Percentiles rank a stretch among this genome's conserved stretches.
These are phyloP conservation scores for Orussus abietinus DNA, from an alignment of 1,140 invertebrate species.

Conservation along the genomic window DNA sequence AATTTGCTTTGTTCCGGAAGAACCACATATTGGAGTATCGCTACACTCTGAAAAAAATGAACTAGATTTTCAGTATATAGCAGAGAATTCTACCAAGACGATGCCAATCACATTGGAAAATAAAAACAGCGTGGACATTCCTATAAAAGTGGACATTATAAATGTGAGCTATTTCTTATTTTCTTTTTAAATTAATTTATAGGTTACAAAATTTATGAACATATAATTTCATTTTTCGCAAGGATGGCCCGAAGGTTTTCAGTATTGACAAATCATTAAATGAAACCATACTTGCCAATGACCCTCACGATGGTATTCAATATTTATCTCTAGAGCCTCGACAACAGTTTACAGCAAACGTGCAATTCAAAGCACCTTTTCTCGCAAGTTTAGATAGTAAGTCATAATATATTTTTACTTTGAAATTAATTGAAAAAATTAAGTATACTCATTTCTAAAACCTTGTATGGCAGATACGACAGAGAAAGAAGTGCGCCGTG, in stretches of 20 bases:
- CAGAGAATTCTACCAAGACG: slow-evolving; percentile 24
- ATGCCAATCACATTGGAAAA: slow-evolving; percentile 38
- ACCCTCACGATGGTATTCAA: slow-evolving; percentile 8
- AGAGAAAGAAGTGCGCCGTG: slow-evolving; percentile 1
- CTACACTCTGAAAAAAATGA: slow-evolving; percentile 21
- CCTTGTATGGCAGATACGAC: slow-evolving; percentile 12
- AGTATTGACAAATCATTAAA: slow-evolving; percentile 19
- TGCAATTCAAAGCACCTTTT: slow-evolving; percentile 21
- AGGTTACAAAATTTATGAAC: slow-evolving; percentile 4
- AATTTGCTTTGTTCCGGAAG: slow-evolving; percentile 44
- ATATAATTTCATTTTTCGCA: slow-evolving; percentile 1
- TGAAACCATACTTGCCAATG: slow-evolving; percentile 16
- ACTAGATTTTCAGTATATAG: slow-evolving; percentile 32
- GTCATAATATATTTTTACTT: slow-evolving; percentile 5
- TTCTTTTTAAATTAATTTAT: slow-evolving; percentile 4
- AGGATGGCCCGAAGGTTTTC: slow-evolving; percentile 24
- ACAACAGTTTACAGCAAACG: slow-evolving; percentile 12
- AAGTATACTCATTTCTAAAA: neutral
- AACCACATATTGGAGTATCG: slow-evolving; percentile 31
- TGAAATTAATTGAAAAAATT: neutral
- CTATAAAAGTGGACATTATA: slow-evolving; percentile 28
- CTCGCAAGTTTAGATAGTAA: slow-evolving; percentile 20
- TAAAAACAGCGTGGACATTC: slow-evolving; percentile 38
- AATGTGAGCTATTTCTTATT: slow-evolving; percentile 30
- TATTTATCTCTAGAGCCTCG: slow-evolving; percentile 14